Conservation (phyloP, 2,113 vertebrate genomes). For the Serilophus lunatus region DNA sequence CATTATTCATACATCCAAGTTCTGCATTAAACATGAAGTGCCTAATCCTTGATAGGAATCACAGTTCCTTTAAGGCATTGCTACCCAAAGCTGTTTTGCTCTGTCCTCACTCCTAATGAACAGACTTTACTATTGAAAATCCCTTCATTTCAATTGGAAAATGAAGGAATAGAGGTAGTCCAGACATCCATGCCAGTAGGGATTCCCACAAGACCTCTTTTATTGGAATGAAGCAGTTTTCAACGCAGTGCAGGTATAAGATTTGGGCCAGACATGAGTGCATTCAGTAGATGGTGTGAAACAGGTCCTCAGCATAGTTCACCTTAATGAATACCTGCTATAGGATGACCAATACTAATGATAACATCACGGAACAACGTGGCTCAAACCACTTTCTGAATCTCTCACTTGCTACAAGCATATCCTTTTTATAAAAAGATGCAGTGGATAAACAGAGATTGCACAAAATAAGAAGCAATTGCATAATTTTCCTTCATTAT, state of each 20-base stretch:
- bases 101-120: background rate
- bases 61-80: background rate
- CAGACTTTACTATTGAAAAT: background rate
- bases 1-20: background rate
- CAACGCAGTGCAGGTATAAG: background rate
- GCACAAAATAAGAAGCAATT: background rate
- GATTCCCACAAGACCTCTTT: background rate
- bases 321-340: background rate
- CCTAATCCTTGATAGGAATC: background rate
- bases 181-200: background rate
- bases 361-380: background rate
- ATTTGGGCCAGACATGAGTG: background rate
- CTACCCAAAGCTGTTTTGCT: background rate
- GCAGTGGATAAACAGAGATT: background rate
- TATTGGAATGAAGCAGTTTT: background rate
- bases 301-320: background rate
- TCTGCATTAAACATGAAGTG: background rate
- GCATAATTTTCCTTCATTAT: background rate
- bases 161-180: background rate
- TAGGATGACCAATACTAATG: background rate
- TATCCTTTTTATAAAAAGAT: background rate
- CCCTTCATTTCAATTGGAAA: background rate
- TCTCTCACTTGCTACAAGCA: background rate
- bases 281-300: background rate
- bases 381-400: background rate